phyloP scores from a whole-genome alignment of 53 echinoderm and acorn worm species.

The Henricia sp. region DNA sequence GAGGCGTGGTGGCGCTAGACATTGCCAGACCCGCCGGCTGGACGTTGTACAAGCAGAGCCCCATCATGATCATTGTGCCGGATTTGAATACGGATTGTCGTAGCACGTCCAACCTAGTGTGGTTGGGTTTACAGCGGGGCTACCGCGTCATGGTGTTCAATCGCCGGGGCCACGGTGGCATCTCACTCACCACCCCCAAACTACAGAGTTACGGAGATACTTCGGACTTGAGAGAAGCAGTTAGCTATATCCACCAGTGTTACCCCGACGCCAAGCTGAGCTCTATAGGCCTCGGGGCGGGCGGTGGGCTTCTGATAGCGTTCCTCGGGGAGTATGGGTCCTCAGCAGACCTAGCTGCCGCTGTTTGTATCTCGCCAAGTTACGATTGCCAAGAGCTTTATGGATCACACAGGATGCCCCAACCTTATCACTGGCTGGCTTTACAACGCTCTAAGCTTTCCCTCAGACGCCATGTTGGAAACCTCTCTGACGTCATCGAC shows the following conservation, averaged over 20 bases:
- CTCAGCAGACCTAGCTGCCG: slow-evolving; percentile 77
- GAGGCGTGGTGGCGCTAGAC: slow-evolving; percentile 72
- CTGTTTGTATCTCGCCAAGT: slow-evolving; percentile 87
- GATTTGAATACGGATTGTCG: slow-evolving; percentile 50
- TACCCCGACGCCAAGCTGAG: slow-evolving; percentile 62
- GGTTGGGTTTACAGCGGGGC: slow-evolving; percentile 53
- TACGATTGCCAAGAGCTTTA: slow-evolving; percentile 67
- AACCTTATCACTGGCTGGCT: slow-evolving; percentile 78
- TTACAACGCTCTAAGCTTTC: slow-evolving; percentile 79
- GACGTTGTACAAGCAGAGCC: slow-evolving; percentile 33
- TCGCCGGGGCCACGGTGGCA: slow-evolving; percentile 76
- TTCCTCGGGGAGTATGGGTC: slow-evolving; percentile 92
- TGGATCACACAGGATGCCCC: slow-evolving; percentile 1
- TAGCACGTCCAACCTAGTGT: slow-evolving; percentile 60
- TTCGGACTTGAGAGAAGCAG: slow-evolving; percentile 81
- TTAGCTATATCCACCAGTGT: slow-evolving; percentile 66
- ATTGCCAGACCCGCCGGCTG: slow-evolving; percentile 42
- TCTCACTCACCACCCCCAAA: slow-evolving; percentile 81
- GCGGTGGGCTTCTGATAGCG: slow-evolving; percentile 77
- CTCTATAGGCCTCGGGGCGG: slow-evolving; percentile 74
- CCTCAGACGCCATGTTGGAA: slow-evolving; percentile 64
- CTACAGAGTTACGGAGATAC: slow-evolving; percentile 85
- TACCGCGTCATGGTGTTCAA: slow-evolving; percentile 85
- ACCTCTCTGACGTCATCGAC: slow-evolving; percentile 64
- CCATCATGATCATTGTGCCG: slow-evolving; percentile 71